A percentile compares a stretch with the other conserved stretches of the same genome.
Evolutionary conservation across 2,888 invertebrate species (phyloP).

Genomic region (Metopia argyrocephala): DNA sequence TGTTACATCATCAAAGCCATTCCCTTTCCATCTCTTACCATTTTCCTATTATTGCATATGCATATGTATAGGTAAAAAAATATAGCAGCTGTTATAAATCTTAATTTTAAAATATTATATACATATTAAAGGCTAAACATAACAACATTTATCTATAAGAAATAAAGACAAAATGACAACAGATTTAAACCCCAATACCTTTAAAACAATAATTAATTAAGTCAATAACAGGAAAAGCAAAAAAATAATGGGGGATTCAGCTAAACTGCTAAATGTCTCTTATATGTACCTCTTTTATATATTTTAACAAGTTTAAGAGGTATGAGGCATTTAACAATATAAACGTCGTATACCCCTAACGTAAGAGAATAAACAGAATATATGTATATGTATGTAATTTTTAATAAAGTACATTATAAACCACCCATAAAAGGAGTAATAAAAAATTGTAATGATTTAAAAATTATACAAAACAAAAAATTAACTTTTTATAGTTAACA

Average conservation of each 20-base stretch:
- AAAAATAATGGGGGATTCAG: background rate
- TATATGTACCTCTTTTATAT: no score
- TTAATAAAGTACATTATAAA: background rate
- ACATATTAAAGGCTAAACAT: slow-evolving; percentile 5
- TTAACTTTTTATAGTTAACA: slow-evolving; percentile 8
- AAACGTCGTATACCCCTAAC: no score
- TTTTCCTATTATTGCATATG: background rate
- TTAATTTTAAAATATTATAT: slow-evolving; percentile 35
- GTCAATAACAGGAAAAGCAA: background rate
- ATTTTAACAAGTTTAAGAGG: no score
- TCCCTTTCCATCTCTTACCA: background rate
- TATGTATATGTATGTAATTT: background rate
- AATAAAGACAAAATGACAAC: background rate
- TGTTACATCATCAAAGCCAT: background rate
- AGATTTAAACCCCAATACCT: background rate
- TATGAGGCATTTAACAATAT: no score
- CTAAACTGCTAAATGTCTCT: no score
- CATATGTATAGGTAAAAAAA: slow-evolving; percentile 26
- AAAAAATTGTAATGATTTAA: slow-evolving; percentile 51
- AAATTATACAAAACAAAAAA: background rate
- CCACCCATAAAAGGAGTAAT: slow-evolving; percentile 36
- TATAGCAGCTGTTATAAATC: slow-evolving; percentile 54
- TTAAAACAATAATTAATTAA: background rate
- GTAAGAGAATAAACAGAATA: background rate
- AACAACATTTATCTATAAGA: background rate